Evolutionary conservation across 2,888 invertebrate genomes (phyloP), one percentile per base, ranked within the genome.

Genomic region (Drosophila diplacantha): DNA sequence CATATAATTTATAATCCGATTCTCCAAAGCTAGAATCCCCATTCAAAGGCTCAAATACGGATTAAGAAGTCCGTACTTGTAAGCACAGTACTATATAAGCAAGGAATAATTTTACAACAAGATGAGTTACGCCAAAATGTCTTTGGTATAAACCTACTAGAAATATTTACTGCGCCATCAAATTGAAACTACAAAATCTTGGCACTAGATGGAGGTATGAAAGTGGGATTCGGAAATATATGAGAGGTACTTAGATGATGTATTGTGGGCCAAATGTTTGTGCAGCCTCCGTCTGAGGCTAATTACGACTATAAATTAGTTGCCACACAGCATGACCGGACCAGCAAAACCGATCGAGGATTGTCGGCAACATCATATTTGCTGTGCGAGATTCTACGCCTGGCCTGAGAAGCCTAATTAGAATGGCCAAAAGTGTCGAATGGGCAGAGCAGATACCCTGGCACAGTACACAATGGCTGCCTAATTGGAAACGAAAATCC

Each of bases 271-370:
- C 53, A 71, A 71, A 59, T 75, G 67, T 50, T 39, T 22, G 38
- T 57, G 61, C 61, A 50, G 56, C 18, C 61, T 24, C 24, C 47
- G 69, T 56, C 58, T 49, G 56, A 52, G 60, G 69, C 79, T 74
- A 83, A 81, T 81, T 84, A 78, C 72, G 65, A 65, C 64, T 41
- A 83, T 84, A 81, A 84, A 84, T 85, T 83, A 80, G 70, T 72
- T 62, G 69, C 72, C 79, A 79, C 66, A 71, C 61, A 70, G 72
- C 78, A 60, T 74, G 65, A 71, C 61, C 61, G 50, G 39, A 56
- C 57, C 39, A 69, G 50, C 43, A 46, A 35, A 46, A 57, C 67
- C 67, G 66, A 57, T 65, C 57, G 57, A 37, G 35, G 37, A 37
- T 29, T 35, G 32, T n/a, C 56, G 47, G 52, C 32, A 29, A 41